Conservation (phyloP, 2,888 invertebrate genomes). For the Serrognathus titanus region DNA sequence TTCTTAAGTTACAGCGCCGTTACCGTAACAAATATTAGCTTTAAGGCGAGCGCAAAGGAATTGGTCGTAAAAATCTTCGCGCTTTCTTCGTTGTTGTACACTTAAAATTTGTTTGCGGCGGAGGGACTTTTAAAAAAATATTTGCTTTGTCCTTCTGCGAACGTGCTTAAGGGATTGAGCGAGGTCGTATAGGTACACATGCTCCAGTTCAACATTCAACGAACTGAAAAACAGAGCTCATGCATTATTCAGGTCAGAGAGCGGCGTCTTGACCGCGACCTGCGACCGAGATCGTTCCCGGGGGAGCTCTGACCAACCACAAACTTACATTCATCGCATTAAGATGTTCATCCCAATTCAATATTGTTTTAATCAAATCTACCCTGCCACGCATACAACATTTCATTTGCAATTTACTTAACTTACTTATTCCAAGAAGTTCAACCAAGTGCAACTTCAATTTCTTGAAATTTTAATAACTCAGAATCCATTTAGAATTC, state of each 20-base stretch:
- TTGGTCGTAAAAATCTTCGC: too few relatives aligned
- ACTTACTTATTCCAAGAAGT: too few relatives aligned
- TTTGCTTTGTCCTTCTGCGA: background rate
- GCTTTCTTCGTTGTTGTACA: too few relatives aligned
- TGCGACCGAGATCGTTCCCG: conserved; percentile 32
- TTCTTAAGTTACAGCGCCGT: too few relatives aligned
- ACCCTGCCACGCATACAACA: too few relatives aligned
- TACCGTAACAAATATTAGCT: too few relatives aligned
- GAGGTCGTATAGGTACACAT: conserved; percentile 33
- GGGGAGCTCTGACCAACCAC: conserved; percentile 20
- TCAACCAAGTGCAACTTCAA: too few relatives aligned
- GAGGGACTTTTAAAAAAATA: background rate
- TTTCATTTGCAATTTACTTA: too few relatives aligned
- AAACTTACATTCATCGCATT: conserved; percentile 8
- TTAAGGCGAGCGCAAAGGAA: too few relatives aligned
- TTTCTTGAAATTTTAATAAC: too few relatives aligned
- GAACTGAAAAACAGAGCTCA: conserved; percentile 38
- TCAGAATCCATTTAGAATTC: too few relatives aligned
- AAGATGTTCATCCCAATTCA: conserved; percentile 4
- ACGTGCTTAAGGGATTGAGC: background rate
- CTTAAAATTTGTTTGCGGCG: too few relatives aligned
- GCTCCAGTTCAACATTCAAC: conserved; percentile 33
- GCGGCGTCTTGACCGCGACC: conserved; percentile 41
- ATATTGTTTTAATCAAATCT: conserved; percentile 5
- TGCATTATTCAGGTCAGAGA: conserved; percentile 40